Percentiles rank a stretch among this genome's conserved stretches.
Conservation (phyloP, 2,888 invertebrate species). For the Dryadula phaetusa region DNA sequence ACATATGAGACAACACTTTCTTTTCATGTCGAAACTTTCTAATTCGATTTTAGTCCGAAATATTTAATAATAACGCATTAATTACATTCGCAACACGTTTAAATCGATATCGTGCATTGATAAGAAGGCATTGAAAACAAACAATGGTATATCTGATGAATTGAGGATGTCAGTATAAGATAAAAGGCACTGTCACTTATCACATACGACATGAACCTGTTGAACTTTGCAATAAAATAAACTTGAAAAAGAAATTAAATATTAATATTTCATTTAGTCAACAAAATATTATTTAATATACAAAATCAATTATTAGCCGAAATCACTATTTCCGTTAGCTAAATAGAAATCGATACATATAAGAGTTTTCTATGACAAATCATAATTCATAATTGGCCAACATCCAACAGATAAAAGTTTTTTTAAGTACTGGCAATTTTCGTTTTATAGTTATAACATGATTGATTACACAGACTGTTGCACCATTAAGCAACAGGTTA, state of each 20-base stretch:
- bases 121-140: constrained; percentile 7
- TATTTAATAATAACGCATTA: background rate
- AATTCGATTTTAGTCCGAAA: constrained; percentile 7
- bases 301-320: too few species aligned
- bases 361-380: background rate
- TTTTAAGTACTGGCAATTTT: background rate
- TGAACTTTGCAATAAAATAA: background rate
- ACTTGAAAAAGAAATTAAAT: too few species aligned
- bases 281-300: too few species aligned
- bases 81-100: constrained; percentile 16
- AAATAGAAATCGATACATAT: background rate
- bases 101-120: background rate
- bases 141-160: constrained; percentile 16
- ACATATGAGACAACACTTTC: constrained; percentile 2
- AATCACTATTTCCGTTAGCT: too few species aligned
- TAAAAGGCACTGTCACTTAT: background rate
- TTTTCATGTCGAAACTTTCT: constrained; percentile 1
- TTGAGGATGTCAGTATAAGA: background rate
- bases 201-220: background rate
- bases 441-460: background rate
- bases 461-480: background rate
- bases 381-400: constrained; percentile 2
- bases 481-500: background rate
- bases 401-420: background rate
- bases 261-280: too few species aligned